Evolutionary conservation across 2,888 invertebrate genomes (phyloP).

Genomic region (Eristalinus sepulchralis): DNA sequence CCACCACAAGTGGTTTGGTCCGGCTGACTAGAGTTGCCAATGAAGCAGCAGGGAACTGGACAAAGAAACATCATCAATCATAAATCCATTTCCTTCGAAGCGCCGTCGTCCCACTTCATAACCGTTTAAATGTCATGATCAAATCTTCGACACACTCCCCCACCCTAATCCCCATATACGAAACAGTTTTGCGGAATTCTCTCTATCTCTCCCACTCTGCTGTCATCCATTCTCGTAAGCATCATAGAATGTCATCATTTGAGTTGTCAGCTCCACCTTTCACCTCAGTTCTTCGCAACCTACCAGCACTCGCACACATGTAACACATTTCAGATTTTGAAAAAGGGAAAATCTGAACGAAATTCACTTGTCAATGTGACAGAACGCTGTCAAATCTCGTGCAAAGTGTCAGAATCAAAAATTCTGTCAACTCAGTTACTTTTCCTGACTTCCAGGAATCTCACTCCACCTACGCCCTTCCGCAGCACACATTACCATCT

Average conservation of each 20-base stretch:
- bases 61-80: no score
- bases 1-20: no score
- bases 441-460: background rate
- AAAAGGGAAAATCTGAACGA: constrained; percentile 7
- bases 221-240: background rate
- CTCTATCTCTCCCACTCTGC: no score
- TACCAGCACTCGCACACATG: background rate
- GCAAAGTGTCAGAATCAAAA: constrained; percentile 39
- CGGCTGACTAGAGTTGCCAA: no score
- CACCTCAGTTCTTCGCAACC: background rate
- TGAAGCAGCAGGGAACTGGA: no score
- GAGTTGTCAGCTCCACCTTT: background rate
- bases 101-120: no score
- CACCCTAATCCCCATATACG: background rate
- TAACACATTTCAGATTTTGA: background rate
- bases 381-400: constrained; percentile 27
- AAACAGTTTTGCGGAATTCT: background rate
- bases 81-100: no score
- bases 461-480: background rate
- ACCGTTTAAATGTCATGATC: no score
- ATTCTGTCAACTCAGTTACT: background rate
- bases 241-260: background rate
- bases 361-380: constrained; percentile 20
- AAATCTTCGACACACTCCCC: no score
- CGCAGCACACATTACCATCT: background rate